Evolutionary conservation across 2,888 invertebrate species (phyloP).

Genomic region (Lochmaea crataegi): DNA sequence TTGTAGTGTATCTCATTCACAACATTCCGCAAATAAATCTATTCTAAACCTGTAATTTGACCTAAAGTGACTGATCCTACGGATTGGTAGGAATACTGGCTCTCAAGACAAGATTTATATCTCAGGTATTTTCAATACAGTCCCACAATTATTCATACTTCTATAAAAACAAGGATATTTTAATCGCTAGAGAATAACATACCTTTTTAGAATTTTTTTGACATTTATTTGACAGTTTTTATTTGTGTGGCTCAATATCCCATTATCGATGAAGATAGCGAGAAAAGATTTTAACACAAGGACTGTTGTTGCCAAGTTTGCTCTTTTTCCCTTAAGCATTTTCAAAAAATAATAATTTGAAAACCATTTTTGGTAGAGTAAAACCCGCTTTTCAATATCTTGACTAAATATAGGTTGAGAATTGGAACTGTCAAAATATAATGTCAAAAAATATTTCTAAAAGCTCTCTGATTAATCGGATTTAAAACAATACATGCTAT

Average conservation of each 20-base stretch:
- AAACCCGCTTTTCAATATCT: too few relatives aligned
- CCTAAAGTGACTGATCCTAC: slow-evolving; percentile 63
- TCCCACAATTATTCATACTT: slow-evolving; percentile 30
- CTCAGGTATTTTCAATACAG: slow-evolving; percentile 34
- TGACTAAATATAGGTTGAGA: too few relatives aligned
- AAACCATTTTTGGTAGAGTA: too few relatives aligned
- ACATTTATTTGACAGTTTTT: not conserved
- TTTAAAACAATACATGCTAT: slow-evolving; percentile 11
- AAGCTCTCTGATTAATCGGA: not conserved
- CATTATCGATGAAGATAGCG: too few relatives aligned
- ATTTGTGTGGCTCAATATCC: too few relatives aligned
- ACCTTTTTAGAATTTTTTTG: not conserved
- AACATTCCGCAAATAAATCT: slow-evolving; percentile 52
- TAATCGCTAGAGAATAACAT: not conserved
- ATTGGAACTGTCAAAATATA: too few relatives aligned
- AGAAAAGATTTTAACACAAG: too few relatives aligned
- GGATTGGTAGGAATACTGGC: slow-evolving; percentile 64
- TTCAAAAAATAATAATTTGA: too few relatives aligned
- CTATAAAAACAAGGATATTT: slow-evolving; percentile 14
- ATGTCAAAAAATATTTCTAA: not conserved
- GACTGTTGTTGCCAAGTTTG: too few relatives aligned
- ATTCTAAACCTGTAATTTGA: slow-evolving; percentile 61
- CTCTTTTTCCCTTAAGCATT: too few relatives aligned
- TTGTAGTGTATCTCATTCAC: slow-evolving; percentile 24
- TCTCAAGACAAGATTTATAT: slow-evolving; percentile 53